phyloP scores from a whole-genome alignment of 1,140 invertebrate genomes.

The Sarcophaga bullata region DNA sequence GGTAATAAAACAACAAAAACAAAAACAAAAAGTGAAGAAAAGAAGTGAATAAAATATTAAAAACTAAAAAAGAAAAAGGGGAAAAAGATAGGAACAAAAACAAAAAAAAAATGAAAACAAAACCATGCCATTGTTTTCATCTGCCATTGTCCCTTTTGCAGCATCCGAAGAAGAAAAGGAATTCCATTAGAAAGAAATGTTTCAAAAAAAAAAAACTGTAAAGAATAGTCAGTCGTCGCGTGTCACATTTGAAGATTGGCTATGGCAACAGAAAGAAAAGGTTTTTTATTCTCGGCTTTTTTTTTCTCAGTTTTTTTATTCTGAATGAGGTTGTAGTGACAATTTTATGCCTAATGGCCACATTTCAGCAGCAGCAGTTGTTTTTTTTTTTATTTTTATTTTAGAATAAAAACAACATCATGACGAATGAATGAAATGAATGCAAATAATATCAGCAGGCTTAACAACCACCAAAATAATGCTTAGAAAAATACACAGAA shows the following conservation, averaged over 20 bases:
- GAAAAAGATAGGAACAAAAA: not conserved
- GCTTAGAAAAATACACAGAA: not conserved
- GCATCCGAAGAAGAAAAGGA: not conserved
- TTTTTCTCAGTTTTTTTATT: not conserved
- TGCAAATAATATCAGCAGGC: slow-evolving; percentile 14
- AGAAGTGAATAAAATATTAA: not conserved
- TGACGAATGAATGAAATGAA: slow-evolving; percentile 24
- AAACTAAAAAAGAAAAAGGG: not conserved
- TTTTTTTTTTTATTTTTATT: no score
- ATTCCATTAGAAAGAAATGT: no score
- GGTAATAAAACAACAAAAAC: no score
- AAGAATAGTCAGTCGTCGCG: no score
- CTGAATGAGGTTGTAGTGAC: slow-evolving; percentile 36
- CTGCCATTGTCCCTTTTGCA: not conserved
- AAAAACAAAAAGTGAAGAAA: no score
- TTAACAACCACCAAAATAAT: not conserved
- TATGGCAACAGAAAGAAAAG: not conserved
- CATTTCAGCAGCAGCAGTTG: not conserved
- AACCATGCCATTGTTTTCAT: slow-evolving; percentile 3
- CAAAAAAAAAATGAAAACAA: slow-evolving; percentile 10
- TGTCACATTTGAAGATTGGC: not conserved
- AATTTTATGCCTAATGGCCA: slow-evolving; percentile 39
- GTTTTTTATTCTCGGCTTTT: not conserved
- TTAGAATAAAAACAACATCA: not conserved
- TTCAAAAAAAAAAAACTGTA: no score